Base-by-base conservation (phyloP, 2,797 vertebrate genomes). In the Ctenopoma kingsleyae region DNA sequence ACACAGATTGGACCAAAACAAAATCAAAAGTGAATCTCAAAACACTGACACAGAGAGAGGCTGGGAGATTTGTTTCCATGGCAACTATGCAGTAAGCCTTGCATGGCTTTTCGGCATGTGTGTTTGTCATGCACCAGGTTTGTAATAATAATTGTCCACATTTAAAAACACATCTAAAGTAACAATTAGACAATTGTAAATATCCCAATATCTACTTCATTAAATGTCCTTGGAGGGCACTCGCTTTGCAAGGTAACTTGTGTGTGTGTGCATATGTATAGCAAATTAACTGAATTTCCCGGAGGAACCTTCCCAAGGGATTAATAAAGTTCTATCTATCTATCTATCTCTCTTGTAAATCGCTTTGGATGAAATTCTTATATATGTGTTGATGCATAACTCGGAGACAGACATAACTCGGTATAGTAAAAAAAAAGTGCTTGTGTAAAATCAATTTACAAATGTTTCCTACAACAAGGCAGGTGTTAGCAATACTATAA, bases 1-100 rank as follows among this genome's bases (percentile, higher is more conserved):
- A 16, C 51, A 70, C 62, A 70, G 32, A 67, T 74, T 56, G 56
- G 65, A 74, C 58, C 66, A 78, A 74, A 84, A 71, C 40, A 61
- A 77, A 76, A 51, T 71, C 17, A 53, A 54, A 68, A 80, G 63
- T 56, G 78, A 76, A 79, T 84, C 76, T 81, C 70, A 79, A 68
- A 89, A 91, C 84, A 90, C 79, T 13, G 70, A 90, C 27, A 56
- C 64, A 35, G 43, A 64, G 56, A 38, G 48, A 78, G 87, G 79
- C 84, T 86, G 50, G 46, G 56, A 91, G 80, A 85, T 87, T 78
- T 87, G 93, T 94, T 92, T 90, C 92, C 90, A 93, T 94, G 86
- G 92, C 79, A 94, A 94, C 93, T 80, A 71, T 82, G 86, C 84
- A 90, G 81, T 77, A 78, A 87, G 75, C 64, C 75, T 84, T 70